A percentile compares a stretch with the other conserved stretches of the same genome.
Conservation (phyloP, 1,140 invertebrate genomes). For the Drosophila sechellia region DNA sequence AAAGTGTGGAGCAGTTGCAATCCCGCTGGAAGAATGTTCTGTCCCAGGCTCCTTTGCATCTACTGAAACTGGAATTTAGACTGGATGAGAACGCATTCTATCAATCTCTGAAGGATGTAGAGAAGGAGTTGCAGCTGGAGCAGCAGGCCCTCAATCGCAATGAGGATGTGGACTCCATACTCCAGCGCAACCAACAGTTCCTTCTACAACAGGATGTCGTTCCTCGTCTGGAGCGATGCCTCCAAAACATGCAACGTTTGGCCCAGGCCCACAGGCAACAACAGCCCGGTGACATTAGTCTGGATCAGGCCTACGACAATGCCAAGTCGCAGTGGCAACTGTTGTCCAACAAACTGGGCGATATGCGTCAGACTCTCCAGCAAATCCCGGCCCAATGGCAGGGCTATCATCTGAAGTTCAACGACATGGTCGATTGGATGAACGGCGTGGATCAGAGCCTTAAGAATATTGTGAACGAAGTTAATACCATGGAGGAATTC, state of each 20-base stretch:
- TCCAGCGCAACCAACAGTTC: slow-evolving; percentile 91
- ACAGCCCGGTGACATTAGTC: slow-evolving; percentile 87
- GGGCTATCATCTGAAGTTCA: slow-evolving; percentile 92
- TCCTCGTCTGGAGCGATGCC: slow-evolving; percentile 89
- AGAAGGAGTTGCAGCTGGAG: slow-evolving; percentile 94
- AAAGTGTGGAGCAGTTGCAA: slow-evolving; percentile 90
- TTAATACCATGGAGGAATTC: slow-evolving; percentile 94
- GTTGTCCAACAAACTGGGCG: slow-evolving; percentile 89
- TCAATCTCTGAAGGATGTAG: slow-evolving; percentile 94
- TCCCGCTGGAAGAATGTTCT: slow-evolving; percentile 92
- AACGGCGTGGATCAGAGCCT: slow-evolving; percentile 93
- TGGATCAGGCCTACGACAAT: slow-evolving; percentile 88
- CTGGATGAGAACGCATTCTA: slow-evolving; percentile 94
- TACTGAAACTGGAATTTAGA: slow-evolving; percentile 95
- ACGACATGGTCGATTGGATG: slow-evolving; percentile 96
- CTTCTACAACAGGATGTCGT: slow-evolving; percentile 90
- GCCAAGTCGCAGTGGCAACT: slow-evolving; percentile 91
- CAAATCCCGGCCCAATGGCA: slow-evolving; percentile 96
- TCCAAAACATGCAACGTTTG: slow-evolving; percentile 91
- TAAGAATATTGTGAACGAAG: slow-evolving; percentile 92
- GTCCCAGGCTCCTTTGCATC: slow-evolving; percentile 91
- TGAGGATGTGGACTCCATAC: slow-evolving; percentile 91
- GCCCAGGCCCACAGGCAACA: slow-evolving; percentile 88
- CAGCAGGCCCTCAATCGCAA: slow-evolving; percentile 94
- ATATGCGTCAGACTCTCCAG: slow-evolving; percentile 90